Evolutionary conservation across 2,113 vertebrate species (phyloP), one percentile per base, ranked within the genome.

Genomic region (Naja naja): DNA sequence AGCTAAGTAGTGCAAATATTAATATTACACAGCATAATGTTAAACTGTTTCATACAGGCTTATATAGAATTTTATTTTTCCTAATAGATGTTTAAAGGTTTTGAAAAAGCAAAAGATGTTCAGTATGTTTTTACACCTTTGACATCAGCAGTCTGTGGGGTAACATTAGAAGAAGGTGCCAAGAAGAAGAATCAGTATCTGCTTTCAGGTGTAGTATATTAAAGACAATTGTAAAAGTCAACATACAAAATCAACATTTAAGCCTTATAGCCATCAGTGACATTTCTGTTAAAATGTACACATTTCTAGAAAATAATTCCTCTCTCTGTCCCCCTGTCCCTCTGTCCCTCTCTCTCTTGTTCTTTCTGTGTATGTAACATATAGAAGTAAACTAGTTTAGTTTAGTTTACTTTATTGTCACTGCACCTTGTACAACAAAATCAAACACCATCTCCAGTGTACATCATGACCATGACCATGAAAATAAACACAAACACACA

Each of bases 71-170:
- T 45, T 52, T 23, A 52, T 60, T 30, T 92, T 1, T 95, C 58
- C 58, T 95, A 90, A 86, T 89, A 99, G 99, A 99, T 99, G 98
- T 99, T 99, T 96, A 99, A 99, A 97, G 99, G 99, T 45, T 99
- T 99, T 95, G 98, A 99, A 94, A 98, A 98, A 95, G 96, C 98
- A 93, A 99, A 98, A 94, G 98, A 98, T 85, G 98, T 99, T 95
- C 98, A 99, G 93, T 99, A 98, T 54, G 97, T 99, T 94, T 99
- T 99, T 91, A 99, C 99, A 0, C 98, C 98, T 27, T 97, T 98
- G 89, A 98, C 98, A 94, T 98, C 98, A 0, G 98, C 99, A 5
- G 96, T 98, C 93, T 99, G 99, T 95, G 99, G 99, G 64, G 97
- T 98, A 94, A 98, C 97, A 93, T 97, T 99, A 95, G 98, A 99